phyloP scores from a whole-genome alignment of 2,797 vertebrate species.

The Gobio occitaniae region DNA sequence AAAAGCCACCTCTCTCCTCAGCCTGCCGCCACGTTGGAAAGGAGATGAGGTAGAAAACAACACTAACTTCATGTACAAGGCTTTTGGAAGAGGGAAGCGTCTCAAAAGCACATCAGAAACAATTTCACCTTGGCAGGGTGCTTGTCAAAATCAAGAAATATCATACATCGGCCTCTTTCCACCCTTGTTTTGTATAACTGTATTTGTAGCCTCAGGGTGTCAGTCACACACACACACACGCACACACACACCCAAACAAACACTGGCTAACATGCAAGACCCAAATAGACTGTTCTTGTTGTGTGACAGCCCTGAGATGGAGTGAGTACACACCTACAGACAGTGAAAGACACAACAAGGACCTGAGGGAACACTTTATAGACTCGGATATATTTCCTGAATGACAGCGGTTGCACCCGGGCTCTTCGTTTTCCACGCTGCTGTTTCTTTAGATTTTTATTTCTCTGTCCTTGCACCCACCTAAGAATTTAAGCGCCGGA shows the following conservation, averaged over 20 bases:
- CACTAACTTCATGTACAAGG: conserved; percentile 78
- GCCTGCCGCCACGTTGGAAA: conserved; percentile 77
- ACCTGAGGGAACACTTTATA: conserved; percentile 64
- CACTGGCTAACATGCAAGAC: conserved; percentile 47
- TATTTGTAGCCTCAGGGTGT: conserved; percentile 71
- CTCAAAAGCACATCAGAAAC: conserved; percentile 74
- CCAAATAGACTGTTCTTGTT: conserved; percentile 69
- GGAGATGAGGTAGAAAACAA: conserved; percentile 85
- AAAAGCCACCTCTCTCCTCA: conserved; percentile 75
- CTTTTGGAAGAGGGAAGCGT: conserved; percentile 64
- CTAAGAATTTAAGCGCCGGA: conserved; percentile 52
- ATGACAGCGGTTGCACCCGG: conserved; percentile 54
- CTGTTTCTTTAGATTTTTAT: conserved; percentile 51
- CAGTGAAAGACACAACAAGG: conserved; percentile 59
- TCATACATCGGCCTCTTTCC: conserved; percentile 69
- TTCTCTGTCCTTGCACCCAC: conserved; percentile 57
- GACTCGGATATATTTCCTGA: conserved; percentile 60
- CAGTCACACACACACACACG: conserved; percentile 65
- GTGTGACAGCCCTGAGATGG: conserved; percentile 66
- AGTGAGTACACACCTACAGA: conserved; percentile 58
- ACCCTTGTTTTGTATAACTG: conserved; percentile 66
- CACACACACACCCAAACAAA: conserved; percentile 34
- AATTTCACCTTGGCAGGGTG: conserved; percentile 78
- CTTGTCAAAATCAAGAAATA: conserved; percentile 81
- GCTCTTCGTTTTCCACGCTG: conserved; percentile 23